Conservation (phyloP, 2,888 invertebrate genomes). For the Thyatira batis region DNA sequence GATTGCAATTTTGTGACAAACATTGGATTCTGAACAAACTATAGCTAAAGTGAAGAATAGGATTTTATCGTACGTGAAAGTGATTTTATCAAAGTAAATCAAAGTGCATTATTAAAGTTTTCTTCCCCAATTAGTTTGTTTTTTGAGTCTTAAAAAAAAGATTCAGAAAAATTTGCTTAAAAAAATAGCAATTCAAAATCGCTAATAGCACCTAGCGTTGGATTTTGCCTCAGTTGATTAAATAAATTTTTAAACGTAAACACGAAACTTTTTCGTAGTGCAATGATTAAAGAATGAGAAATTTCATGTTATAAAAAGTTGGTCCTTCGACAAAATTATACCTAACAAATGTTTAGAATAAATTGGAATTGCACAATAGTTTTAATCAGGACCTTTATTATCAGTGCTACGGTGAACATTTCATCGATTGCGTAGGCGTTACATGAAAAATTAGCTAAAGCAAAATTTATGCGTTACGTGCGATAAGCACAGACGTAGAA, state of each 20-base stretch:
- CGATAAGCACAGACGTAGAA: conserved; percentile 22
- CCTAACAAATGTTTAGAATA: no score
- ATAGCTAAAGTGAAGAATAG: conserved; percentile 50
- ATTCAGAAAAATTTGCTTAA: not conserved
- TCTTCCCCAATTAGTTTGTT: conserved; percentile 37
- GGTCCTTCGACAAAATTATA: no score
- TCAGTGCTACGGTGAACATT: conserved; percentile 58
- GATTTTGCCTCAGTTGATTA: conserved; percentile 65
- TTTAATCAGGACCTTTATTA: not conserved
- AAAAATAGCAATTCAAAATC: conserved; percentile 35
- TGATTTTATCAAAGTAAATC: conserved; percentile 59
- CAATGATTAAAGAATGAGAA: conserved; percentile 5
- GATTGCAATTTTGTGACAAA: conserved; percentile 67
- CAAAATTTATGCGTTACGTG: conserved; percentile 61
- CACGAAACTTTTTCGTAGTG: conserved; percentile 54
- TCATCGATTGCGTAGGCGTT: conserved; percentile 65
- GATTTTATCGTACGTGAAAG: conserved; percentile 55
- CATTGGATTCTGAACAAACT: conserved; percentile 63
- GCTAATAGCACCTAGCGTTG: conserved; percentile 46
- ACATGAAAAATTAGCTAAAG: conserved; percentile 48
- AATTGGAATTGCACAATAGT: not conserved
- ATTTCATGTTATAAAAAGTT: conserved; percentile 3
- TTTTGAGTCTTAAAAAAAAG: conserved; percentile 21
- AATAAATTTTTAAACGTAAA: conserved; percentile 39
- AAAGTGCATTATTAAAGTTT: conserved; percentile 39